These are phyloP conservation scores for Chascanopsetta lugubris DNA, from an alignment of 2,113 vertebrate genomes.

Conservation along the genomic window DNA sequence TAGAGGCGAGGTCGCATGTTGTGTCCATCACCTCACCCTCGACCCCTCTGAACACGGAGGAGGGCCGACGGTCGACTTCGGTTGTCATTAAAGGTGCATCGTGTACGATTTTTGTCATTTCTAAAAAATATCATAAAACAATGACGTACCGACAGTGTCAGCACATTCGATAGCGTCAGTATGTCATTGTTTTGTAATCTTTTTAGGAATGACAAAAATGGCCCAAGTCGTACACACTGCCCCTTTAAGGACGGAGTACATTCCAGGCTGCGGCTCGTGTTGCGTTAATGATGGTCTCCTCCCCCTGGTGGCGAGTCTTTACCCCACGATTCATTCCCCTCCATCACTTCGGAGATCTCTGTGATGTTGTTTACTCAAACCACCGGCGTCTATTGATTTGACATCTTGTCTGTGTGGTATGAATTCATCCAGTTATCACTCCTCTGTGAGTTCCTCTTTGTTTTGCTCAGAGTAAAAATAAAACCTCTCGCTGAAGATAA, in stretches of 20 bases:
- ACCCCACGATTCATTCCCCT: not conserved
- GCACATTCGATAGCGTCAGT: too few species aligned
- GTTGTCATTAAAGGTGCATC: too few species aligned
- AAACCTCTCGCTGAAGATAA: not conserved
- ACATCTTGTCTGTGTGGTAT: slow-evolving; percentile 9
- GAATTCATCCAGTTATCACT: slow-evolving; percentile 15
- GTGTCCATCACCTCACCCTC: too few species aligned
- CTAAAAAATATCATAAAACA: too few species aligned
- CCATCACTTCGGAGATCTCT: slow-evolving; percentile 1
- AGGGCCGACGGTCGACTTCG: too few species aligned
- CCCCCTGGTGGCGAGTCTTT: not conserved
- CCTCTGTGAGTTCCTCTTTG: slow-evolving; percentile 4
- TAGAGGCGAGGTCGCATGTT: too few species aligned
- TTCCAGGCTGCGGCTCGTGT: slow-evolving; percentile 4
- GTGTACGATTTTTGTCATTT: too few species aligned
- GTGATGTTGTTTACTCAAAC: slow-evolving; percentile 8
- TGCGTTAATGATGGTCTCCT: slow-evolving; percentile 8
- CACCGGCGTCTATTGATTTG: slow-evolving; percentile 9
- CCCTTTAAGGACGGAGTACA: slow-evolving; percentile 3
- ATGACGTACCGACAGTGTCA: too few species aligned
- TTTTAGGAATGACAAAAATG: too few species aligned
- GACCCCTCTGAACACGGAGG: too few species aligned
- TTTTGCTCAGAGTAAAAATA: not conserved
- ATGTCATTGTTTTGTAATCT: too few species aligned
- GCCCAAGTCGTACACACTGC: too few species aligned